A percentile compares a stretch with the other conserved stretches of the same genome.
These are phyloP conservation scores for Cochlearius cochlearius DNA, from an alignment of 2,113 vertebrate genomes.

Conservation along the genomic window DNA sequence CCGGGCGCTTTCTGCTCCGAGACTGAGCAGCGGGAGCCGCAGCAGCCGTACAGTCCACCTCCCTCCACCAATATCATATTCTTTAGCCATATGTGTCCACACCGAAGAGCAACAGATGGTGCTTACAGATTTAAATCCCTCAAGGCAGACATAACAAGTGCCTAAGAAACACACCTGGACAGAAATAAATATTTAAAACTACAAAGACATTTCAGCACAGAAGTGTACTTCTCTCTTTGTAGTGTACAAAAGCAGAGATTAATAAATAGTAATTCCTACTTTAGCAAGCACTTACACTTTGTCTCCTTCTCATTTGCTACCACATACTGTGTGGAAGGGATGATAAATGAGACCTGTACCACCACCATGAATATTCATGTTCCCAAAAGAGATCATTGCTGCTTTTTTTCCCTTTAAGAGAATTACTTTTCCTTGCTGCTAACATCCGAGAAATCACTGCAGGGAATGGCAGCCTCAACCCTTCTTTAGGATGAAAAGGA, in stretches of 20 bases:
- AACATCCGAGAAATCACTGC: background rate
- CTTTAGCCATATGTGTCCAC: background rate
- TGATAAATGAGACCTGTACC: constrained; percentile 19
- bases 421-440: background rate
- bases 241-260: constrained; percentile 13
- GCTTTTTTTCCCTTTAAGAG: background rate
- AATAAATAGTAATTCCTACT: constrained; percentile 40
- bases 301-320: background rate
- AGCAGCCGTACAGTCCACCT: background rate
- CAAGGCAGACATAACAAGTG: background rate
- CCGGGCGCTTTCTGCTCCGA: background rate
- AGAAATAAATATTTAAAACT: constrained; percentile 39
- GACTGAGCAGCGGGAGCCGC: background rate
- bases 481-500: background rate
- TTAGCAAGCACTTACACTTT: constrained; percentile 11
- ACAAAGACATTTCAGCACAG: background rate
- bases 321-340: background rate
- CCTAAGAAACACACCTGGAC: constrained; percentile 45
- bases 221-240: background rate
- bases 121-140: constrained; percentile 20
- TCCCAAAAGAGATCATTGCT: background rate
- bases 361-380: background rate
- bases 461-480: background rate
- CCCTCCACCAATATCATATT: background rate
- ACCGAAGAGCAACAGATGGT: constrained; percentile 12